Evolutionary conservation across 2,888 invertebrate genomes (phyloP), one percentile per base, ranked within the genome.

Genomic region (Drosophila yooni): DNA sequence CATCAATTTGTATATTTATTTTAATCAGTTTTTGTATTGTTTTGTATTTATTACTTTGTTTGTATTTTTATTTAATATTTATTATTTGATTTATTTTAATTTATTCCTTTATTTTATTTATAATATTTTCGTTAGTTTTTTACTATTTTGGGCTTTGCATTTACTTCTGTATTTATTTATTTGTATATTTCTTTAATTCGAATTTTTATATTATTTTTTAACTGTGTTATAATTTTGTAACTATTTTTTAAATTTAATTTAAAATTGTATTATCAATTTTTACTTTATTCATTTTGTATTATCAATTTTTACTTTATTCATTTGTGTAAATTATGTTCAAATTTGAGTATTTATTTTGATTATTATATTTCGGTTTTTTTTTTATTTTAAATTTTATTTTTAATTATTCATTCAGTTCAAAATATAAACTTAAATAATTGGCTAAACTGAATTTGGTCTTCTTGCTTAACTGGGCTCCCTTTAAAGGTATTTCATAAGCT

Each of bases 401-500:
- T 38, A 10, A n/a, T 40, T 10, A 15, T n/a, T 21, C 69, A 10
- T 46, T 67, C 34, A 50, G 27, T 33, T 58, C 58, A 38, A 52
- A 51, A 52, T 43, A 18, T 52, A 61, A n/a, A 57, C 27, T 38
- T 10, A n/a, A 33, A 21, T 33, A 18, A 53, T 34, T n/a, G 15
- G 29, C 46, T 27, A 56, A 56, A 15, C 11, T 1, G 10, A 21
- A 27, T 21, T 52, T 10, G 21, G 8, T 43, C 40, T n/a, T 10
- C 15, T 48, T 46, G 27, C n/a, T 21, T 2, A 60, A 59, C 31
- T 77, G 60, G 51, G 63, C 60, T 58, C 33, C 13, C 46, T 3
- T 54, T 8, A n/a, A 50, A 54, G 51, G 33, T 76, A 70, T 52
- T 50, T 27, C 2, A 48, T 64, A 75, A 78, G 66, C 21, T 48